Percentiles rank a stretch among this genome's conserved stretches.
Evolutionary conservation across 2,113 vertebrate genomes (phyloP).

Genomic region (Megaceryle maxima): DNA sequence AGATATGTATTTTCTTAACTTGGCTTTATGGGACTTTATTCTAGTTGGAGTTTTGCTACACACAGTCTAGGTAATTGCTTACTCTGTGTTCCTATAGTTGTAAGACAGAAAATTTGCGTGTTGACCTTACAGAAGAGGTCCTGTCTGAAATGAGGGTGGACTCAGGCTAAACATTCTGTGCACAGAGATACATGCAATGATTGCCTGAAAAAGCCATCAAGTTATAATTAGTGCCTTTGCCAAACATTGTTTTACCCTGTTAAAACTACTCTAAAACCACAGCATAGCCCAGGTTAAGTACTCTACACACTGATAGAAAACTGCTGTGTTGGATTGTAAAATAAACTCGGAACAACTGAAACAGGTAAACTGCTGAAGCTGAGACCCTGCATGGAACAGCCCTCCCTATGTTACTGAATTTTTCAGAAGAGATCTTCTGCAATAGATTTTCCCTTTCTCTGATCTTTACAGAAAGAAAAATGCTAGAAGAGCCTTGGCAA

Average conservation of each 20-base stretch:
- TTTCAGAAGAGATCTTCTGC: neutral
- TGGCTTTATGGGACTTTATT: neutral
- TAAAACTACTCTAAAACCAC: neutral
- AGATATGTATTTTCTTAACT: neutral
- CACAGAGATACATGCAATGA: neutral
- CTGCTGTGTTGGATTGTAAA: neutral
- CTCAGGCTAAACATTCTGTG: neutral
- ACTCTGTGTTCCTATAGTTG: neutral
- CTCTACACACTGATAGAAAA: neutral
- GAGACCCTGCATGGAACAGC: neutral
- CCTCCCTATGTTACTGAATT: rapidly evolving
- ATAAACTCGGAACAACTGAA: neutral
- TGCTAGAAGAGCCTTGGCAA: neutral
- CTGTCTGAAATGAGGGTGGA: neutral
- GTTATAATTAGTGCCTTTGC: neutral
- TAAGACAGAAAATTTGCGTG: neutral
- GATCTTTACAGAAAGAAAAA: neutral
- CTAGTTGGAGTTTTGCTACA: neutral
- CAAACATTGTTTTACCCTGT: neutral
- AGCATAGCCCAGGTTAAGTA: neutral
- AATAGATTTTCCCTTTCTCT: neutral
- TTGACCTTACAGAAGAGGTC: neutral
- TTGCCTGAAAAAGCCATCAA: neutral
- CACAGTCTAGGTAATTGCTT: neutral
- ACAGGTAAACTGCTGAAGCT: neutral